A percentile compares a stretch with the other conserved stretches of the same genome.
Evolutionary conservation across 2,113 vertebrate species (phyloP).

Genomic region (Brachyistius frenatus): DNA sequence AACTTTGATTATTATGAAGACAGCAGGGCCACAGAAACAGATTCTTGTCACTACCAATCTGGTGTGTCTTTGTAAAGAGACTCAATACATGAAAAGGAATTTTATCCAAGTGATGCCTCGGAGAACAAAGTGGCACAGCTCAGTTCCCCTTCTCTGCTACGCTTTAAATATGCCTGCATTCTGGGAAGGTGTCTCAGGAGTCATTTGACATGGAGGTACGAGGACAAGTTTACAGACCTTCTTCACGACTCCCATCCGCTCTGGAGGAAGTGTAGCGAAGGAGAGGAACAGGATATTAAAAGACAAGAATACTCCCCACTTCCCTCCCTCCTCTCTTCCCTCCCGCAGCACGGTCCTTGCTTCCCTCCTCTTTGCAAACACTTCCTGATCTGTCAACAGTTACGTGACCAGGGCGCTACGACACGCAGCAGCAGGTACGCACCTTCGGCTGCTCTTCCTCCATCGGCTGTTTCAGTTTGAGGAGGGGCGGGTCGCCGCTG

Average conservation of each 20-base stretch:
- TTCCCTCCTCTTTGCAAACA: conserved; percentile 38
- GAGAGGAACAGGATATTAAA: conserved; percentile 21
- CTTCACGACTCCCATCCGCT: conserved; percentile 2
- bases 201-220: conserved; percentile 17
- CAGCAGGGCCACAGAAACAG: neutral
- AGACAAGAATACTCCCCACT: conserved; percentile 15
- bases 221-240: conserved; percentile 2
- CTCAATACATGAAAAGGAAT: neutral
- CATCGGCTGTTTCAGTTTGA: conserved; percentile 93
- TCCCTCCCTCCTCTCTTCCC: conserved; percentile 31
- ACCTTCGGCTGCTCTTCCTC: conserved; percentile 92
- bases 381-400: conserved; percentile 29
- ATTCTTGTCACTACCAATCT: conserved; percentile 9
- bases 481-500: conserved; percentile 94
- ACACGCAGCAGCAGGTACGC: conserved; percentile 93
- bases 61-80: conserved; percentile 4
- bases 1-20: conserved; percentile 13
- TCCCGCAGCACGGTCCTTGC: neutral
- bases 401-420: conserved; percentile 77
- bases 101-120: conserved; percentile 11
- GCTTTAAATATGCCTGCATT: conserved; percentile 21
- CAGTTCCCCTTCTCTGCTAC: conserved; percentile 9
- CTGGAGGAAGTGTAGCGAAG: conserved; percentile 23
- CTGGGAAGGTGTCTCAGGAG: neutral
- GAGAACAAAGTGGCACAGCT: neutral